Conservation (phyloP, 1,140 invertebrate genomes). For the Leptoteleia sp. region DNA sequence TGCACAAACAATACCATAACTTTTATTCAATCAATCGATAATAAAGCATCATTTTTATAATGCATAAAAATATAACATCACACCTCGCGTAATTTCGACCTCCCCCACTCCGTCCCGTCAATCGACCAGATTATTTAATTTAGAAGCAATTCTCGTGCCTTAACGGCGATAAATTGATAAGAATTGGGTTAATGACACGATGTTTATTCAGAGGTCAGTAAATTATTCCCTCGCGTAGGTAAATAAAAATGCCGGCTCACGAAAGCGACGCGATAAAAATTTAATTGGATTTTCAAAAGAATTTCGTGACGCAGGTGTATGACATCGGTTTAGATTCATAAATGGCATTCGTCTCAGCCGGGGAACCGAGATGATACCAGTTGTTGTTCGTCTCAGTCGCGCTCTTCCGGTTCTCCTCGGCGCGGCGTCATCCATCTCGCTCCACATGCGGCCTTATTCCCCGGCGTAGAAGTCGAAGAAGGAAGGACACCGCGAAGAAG, state of each 20-base stretch:
- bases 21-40: no score
- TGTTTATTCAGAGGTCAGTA: conserved; percentile 47
- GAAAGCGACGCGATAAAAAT: conserved; percentile 42
- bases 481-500: conserved; percentile 72
- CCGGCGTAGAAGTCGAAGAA: conserved; percentile 67
- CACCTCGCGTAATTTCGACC: no score
- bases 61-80: no score
- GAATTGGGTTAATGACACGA: conserved; percentile 43
- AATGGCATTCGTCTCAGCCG: conserved; percentile 43
- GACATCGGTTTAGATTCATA: conserved; percentile 63
- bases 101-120: not conserved
- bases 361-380: conserved; percentile 49
- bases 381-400: conserved; percentile 45
- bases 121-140: conserved; percentile 16
- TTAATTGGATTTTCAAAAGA: conserved; percentile 56
- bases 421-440: conserved; percentile 57
- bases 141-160: conserved; percentile 22
- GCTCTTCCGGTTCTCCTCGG: conserved; percentile 40
- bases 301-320: conserved; percentile 50
- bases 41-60: no score
- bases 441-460: conserved; percentile 78
- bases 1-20: no score
- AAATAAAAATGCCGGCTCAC: conserved; percentile 36
- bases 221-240: conserved; percentile 17
- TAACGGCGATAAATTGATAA: conserved; percentile 42